Conservation (phyloP, 2,113 vertebrate species). For the Pithys albifrons region DNA sequence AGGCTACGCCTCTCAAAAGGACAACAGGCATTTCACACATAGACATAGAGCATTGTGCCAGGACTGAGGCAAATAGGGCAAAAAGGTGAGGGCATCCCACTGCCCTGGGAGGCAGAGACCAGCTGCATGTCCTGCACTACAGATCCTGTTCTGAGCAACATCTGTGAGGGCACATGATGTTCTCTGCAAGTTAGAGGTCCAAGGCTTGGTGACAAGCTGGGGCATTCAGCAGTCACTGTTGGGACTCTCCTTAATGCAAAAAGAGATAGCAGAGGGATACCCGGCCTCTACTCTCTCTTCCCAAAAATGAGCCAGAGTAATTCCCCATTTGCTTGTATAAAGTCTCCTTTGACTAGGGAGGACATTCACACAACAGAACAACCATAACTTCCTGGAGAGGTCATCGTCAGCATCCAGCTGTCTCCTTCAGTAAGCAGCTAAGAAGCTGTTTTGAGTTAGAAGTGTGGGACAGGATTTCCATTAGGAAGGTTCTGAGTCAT, state of each 20-base stretch:
- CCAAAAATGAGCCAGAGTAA: not conserved
- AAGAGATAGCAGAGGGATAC: not conserved
- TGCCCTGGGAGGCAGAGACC: not conserved
- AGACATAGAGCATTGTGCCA: fast-evolving
- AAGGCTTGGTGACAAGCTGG: not conserved
- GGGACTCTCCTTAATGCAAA: not conserved
- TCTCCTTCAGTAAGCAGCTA: not conserved
- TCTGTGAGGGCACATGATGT: not conserved
- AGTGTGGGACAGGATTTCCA: not conserved
- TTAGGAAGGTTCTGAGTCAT: not conserved
- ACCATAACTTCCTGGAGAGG: not conserved
- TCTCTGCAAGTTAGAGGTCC: not conserved
- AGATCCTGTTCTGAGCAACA: not conserved
- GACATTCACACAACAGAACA: not conserved
- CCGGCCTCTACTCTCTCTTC: not conserved
- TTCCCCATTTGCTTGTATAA: not conserved
- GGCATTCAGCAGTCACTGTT: not conserved
- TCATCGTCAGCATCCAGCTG: not conserved
- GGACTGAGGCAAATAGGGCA: not conserved
- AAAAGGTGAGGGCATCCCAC: not conserved
- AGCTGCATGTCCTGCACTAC: fast-evolving
- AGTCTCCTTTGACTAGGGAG: not conserved
- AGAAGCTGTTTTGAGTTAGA: not conserved
- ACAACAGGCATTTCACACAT: not conserved
- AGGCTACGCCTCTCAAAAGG: not conserved